Evolutionary conservation across 2,888 invertebrate species (phyloP), one percentile per base, ranked within the genome.

Genomic region (Criorhina ranunculi): DNA sequence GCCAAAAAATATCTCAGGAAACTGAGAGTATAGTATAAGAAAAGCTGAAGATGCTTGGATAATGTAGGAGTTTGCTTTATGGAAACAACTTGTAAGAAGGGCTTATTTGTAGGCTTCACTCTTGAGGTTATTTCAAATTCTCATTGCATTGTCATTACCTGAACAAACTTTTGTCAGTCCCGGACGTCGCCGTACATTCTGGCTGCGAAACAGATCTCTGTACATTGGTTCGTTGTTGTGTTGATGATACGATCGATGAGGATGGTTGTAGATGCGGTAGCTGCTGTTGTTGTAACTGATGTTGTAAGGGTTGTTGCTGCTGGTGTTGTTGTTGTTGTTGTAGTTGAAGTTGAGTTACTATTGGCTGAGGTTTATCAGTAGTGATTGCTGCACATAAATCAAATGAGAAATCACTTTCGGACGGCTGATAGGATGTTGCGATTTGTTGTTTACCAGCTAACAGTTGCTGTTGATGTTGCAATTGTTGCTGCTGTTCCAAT

Each of bases 351-450:
- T 80, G 82, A 70, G 72, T 29, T 72, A 76, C 53, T 70, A 72
- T 67, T 40, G 72, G 82, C 83, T 82, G 72, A 76, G 77, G 53
- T 86, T 82, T 79, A 78, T 83, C 79, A 86, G 86, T 75, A 59
- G 80, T 86, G 85, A 82, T 86, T 76, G 82, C 78, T 76, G 72
- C 79, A 86, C 87, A 87, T 87, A 88, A 87, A 87, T 89, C 89
- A 87, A 89, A 89, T 76, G 89, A 88, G 83, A 89, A 89, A 88
- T 89, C 89, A 88, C 89, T 89, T 87, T 89, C 89, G 88, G 89
- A 89, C 88, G 89, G 89, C 80, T 88, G 89, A 86, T 88, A 88
- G 86, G 88, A 88, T 87, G 88, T 86, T 85, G 88, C 81, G 53
- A 88, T 81, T 76, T 88, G 87, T 67, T 86, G 88, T 81, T 88